phyloP scores from a whole-genome alignment of 30 jellyfish, hydroid and myxozoan species.

The Cassiopea xamachana region DNA sequence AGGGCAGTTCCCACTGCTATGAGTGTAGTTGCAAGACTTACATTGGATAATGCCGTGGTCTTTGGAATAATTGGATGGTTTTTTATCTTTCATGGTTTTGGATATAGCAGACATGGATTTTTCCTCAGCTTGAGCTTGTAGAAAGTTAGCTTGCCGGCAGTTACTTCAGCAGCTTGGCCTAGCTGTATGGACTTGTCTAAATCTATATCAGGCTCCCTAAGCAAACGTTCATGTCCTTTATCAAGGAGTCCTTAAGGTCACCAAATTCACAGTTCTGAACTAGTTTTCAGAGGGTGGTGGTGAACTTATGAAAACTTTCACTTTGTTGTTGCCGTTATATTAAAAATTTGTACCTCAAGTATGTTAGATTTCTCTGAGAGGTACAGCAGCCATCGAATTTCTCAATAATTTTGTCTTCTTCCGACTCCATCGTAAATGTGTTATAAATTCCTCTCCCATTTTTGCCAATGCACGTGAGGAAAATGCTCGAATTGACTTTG shows the following conservation, averaged over 20 bases:
- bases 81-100: constrained; percentile 34
- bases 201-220: constrained; percentile 57
- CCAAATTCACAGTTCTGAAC: constrained; percentile 73
- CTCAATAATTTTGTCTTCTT: too few relatives aligned
- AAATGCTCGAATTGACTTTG: too few relatives aligned
- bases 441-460: too few relatives aligned
- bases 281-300: constrained; percentile 64
- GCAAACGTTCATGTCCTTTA: constrained; percentile 74
- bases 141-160: constrained; percentile 24
- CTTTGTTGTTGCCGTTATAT: constrained; percentile 54
- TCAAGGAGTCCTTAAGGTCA: constrained; percentile 63
- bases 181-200: constrained; percentile 29
- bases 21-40: constrained; percentile 32
- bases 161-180: constrained; percentile 46
- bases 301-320: constrained; percentile 65
- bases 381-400: constrained; percentile 53
- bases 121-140: constrained; percentile 39
- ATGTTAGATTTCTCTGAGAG: constrained; percentile 62
- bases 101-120: constrained; percentile 30
- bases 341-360: constrained; percentile 58
- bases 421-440: too few relatives aligned
- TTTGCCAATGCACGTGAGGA: too few relatives aligned
- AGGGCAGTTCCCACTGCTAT: constrained; percentile 53
- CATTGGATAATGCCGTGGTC: constrained; percentile 21
- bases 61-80: constrained; percentile 28